Percentiles rank a stretch among this genome's conserved stretches.
Conservation (phyloP, 2,888 invertebrate genomes). For the Autographa gamma region DNA sequence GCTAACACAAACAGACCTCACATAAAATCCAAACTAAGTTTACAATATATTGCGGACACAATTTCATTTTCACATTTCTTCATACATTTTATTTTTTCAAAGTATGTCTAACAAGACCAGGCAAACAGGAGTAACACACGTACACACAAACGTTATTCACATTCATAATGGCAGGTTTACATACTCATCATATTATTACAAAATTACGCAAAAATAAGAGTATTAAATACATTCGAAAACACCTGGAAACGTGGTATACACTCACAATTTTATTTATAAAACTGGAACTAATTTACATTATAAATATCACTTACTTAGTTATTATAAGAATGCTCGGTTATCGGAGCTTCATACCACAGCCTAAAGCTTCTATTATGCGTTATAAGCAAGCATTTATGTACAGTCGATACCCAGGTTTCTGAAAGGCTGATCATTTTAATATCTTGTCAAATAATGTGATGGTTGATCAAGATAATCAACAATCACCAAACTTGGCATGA, state of each 20-base stretch:
- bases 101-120: not conserved
- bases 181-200: conserved; percentile 23
- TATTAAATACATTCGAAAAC: conserved; percentile 25
- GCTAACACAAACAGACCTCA: not conserved
- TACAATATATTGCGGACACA: conserved; percentile 8
- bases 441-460: too few species aligned
- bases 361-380: conserved; percentile 52
- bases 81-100: not conserved
- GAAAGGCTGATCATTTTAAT: conserved; percentile 7
- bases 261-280: conserved; percentile 25
- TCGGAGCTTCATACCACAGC: conserved; percentile 46
- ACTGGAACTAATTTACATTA: conserved; percentile 29
- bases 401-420: conserved; percentile 29
- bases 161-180: conserved; percentile 44
- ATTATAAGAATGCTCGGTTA: conserved; percentile 15
- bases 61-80: not conserved
- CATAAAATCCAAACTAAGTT: not conserved
- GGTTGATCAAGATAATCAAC: too few species aligned
- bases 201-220: conserved; percentile 25
- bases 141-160: conserved; percentile 3
- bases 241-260: conserved; percentile 15
- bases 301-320: conserved; percentile 31
- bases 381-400: conserved; percentile 42
- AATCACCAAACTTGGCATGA: not conserved
- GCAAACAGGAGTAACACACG: conserved; percentile 6